phyloP scores from a whole-genome alignment of 1,140 invertebrate species.

The Cephus cinctus region DNA sequence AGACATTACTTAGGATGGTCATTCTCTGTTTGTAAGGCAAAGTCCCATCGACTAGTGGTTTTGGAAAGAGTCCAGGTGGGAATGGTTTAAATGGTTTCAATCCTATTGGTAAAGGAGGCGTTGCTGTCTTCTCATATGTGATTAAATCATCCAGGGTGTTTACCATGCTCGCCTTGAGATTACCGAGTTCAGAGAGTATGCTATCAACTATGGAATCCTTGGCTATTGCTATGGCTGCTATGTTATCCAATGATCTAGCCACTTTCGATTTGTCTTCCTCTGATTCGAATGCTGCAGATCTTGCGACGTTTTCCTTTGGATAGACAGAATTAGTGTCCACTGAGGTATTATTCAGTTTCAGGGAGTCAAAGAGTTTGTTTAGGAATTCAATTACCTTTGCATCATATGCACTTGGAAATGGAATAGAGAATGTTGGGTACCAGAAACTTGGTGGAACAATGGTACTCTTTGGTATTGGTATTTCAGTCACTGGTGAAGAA shows the following conservation, averaged over 20 bases:
- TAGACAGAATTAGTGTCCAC: conserved; percentile 4
- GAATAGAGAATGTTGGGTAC: conserved; percentile 38
- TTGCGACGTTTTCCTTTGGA: conserved; percentile 22
- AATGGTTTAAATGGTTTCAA: conserved; percentile 35
- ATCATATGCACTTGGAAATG: conserved; percentile 40
- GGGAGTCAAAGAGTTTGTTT: conserved; percentile 42
- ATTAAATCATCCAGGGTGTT: conserved; percentile 42
- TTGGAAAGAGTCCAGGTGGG: conserved; percentile 27
- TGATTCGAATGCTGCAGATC: conserved; percentile 24
- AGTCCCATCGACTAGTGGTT: conserved; percentile 31
- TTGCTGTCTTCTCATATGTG: conserved; percentile 31
- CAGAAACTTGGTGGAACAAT: conserved; percentile 48
- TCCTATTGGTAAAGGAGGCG: conserved; percentile 15
- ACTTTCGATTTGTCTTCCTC: conserved; percentile 18
- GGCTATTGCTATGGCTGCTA: conserved; percentile 34
- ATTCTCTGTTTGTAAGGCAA: conserved; percentile 47
- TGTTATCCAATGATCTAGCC: conserved; percentile 36
- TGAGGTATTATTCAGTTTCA: conserved; percentile 35
- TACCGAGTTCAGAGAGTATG: conserved; percentile 40
- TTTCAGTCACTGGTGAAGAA: conserved; percentile 24
- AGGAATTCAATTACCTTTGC: conserved; percentile 43
- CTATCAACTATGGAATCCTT: conserved; percentile 44
- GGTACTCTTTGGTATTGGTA: conserved; percentile 35
- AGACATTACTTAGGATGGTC: conserved; percentile 43
- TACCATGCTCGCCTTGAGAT: conserved; percentile 44